Evolutionary conservation across 2,113 vertebrate species (phyloP).

Genomic region (Phocoena phocoena): DNA sequence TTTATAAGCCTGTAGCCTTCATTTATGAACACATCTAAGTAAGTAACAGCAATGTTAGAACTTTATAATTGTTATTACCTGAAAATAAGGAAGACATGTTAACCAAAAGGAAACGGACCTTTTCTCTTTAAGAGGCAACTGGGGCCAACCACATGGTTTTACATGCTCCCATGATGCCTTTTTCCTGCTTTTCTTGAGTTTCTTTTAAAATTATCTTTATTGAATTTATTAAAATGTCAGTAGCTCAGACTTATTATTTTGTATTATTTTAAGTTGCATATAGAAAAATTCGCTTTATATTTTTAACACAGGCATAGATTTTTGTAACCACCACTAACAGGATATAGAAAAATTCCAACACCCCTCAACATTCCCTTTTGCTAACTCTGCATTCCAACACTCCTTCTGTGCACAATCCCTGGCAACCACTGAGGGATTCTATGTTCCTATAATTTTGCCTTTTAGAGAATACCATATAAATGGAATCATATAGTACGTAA

Average conservation of each 20-base stretch:
- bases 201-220: constrained; percentile 36
- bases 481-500: neutral
- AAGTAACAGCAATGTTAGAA: constrained; percentile 13
- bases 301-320: neutral
- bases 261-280: constrained; percentile 21
- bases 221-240: constrained; percentile 29
- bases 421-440: neutral
- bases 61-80: constrained; percentile 41
- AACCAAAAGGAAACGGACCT: neutral
- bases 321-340: neutral
- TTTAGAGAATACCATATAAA: neutral
- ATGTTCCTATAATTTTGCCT: constrained; percentile 17
- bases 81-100: neutral
- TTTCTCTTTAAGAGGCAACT: constrained; percentile 40
- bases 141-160: neutral
- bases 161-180: neutral
- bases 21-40: constrained; percentile 30
- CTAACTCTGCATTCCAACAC: neutral
- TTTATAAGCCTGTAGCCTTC: constrained; percentile 37
- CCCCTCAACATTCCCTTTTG: neutral
- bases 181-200: constrained; percentile 8
- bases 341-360: neutral
- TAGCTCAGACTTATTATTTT: constrained; percentile 2
- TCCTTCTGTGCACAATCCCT: neutral
- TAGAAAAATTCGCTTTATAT: neutral